Evolutionary conservation across 2,888 invertebrate genomes (phyloP).

Genomic region (Acanthosepion esculentum): DNA sequence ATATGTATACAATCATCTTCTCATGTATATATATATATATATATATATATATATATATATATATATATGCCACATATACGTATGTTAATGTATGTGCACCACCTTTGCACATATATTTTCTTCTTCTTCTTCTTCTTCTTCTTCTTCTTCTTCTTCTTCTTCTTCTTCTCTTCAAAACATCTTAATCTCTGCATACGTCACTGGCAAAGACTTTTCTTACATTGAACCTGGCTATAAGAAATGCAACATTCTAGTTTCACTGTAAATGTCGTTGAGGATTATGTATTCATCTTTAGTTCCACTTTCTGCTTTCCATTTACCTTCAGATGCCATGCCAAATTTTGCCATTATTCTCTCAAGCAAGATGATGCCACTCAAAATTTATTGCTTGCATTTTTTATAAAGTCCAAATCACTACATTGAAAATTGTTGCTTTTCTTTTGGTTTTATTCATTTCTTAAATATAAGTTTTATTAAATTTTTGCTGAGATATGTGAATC

Average conservation of each 20-base stretch:
- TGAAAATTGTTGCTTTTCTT: neutral
- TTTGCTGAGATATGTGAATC: neutral
- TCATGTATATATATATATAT: too few species aligned
- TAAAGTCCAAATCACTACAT: neutral
- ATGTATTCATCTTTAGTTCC: neutral
- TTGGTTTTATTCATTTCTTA: neutral
- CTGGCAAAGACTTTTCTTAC: neutral
- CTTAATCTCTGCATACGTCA: neutral
- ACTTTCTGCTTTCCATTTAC: neutral
- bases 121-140: neutral
- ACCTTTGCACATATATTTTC: too few species aligned
- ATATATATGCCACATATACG: too few species aligned
- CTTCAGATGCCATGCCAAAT: neutral
- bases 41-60: too few species aligned
- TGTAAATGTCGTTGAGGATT: constrained; percentile 11
- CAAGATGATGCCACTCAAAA: neutral
- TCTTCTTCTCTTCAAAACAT: neutral
- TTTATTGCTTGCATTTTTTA: neutral
- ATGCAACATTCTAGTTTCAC: neutral
- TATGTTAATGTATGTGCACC: too few species aligned
- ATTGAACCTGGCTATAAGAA: neutral
- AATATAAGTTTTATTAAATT: neutral
- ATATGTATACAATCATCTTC: too few species aligned
- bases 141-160: neutral
- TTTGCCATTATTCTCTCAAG: neutral